Base-by-base conservation (phyloP, 2,888 invertebrate species). In the Sarcophaga subvicina region DNA sequence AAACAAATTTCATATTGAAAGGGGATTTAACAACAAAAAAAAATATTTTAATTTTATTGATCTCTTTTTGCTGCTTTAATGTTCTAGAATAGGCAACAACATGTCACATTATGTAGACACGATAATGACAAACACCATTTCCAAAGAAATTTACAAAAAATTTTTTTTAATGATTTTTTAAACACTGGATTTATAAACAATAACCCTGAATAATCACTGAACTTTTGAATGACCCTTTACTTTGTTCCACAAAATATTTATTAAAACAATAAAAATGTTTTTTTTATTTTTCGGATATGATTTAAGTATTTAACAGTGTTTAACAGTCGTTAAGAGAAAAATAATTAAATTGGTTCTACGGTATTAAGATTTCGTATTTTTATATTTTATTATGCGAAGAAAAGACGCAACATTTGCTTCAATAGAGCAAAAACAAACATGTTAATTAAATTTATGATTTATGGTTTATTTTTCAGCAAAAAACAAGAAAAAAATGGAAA, bases 401-500 rank as follows among this genome's bases (percentile, higher is more conserved):
- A 73, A 67, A n/a, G 17, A 54, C 54, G 17, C 54, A 75, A 62
- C 6, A 63, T 73, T 73, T 77, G 69, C n/a, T 54, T 67, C 59
- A 77, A 71, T 69, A 73, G 54, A 71, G 25, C 70, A 54, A 86
- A 78, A 70, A 86, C 78, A 71, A 82, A 87, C 84, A 79, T 82
- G 76, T 84, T 87, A 87, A 87, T 87, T 87, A 87, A 87, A 87
- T 78, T 82, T 84, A 84, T 87, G 84, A 87, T 87, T 87, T 87
- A 87, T 84, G 87, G 79, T 54, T 45, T 37, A 37, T 27, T 72
- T 75, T 76, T 71, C 54, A 54, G 27, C 22, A 37, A 27, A 64
- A 25, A 47, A 60, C 49, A 66, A 37, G 6, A 6, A 37, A 37
- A 37, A 37, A 37, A 37, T 37, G 1, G 2, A 37, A 37, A 37